phyloP scores from a whole-genome alignment of 2,113 vertebrate species.

The Mobula birostris region DNA sequence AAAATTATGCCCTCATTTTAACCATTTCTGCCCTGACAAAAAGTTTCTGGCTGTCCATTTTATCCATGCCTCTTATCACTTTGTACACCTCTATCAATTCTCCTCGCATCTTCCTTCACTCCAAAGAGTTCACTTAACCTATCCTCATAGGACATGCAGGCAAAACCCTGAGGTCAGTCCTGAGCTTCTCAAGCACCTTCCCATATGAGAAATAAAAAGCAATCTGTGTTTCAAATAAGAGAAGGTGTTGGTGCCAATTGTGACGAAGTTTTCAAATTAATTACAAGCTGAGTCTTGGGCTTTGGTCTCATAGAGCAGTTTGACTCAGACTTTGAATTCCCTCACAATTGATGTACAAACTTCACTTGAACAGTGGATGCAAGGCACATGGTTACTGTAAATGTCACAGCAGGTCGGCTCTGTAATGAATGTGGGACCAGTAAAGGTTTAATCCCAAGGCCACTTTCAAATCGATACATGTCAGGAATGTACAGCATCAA shows the following conservation, averaged over 20 bases:
- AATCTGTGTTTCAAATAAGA: background rate
- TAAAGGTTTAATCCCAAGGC: conserved; percentile 24
- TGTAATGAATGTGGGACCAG: conserved; percentile 5
- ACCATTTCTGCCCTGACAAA: too few relatives aligned
- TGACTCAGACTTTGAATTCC: background rate
- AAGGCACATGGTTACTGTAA: conserved; percentile 27
- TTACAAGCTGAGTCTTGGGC: background rate
- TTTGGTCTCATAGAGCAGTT: background rate
- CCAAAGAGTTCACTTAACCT: too few relatives aligned
- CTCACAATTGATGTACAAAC: background rate
- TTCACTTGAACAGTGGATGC: background rate
- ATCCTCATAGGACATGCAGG: too few relatives aligned
- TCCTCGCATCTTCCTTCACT: too few relatives aligned
- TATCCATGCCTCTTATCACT: too few relatives aligned
- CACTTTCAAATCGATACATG: conserved; percentile 27
- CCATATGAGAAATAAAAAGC: background rate
- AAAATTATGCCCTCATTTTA: too few relatives aligned
- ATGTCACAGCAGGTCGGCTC: background rate
- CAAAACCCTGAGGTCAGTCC: background rate
- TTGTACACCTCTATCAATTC: too few relatives aligned
- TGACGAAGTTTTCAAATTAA: background rate
- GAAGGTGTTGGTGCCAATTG: background rate
- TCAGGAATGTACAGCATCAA: conserved; percentile 30
- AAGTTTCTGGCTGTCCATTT: too few relatives aligned
- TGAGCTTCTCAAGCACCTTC: background rate